A percentile compares a stretch with the other conserved stretches of the same genome.
phyloP scores from a whole-genome alignment of 2,113 vertebrate genomes.

The Coregonus clupeaformis region DNA sequence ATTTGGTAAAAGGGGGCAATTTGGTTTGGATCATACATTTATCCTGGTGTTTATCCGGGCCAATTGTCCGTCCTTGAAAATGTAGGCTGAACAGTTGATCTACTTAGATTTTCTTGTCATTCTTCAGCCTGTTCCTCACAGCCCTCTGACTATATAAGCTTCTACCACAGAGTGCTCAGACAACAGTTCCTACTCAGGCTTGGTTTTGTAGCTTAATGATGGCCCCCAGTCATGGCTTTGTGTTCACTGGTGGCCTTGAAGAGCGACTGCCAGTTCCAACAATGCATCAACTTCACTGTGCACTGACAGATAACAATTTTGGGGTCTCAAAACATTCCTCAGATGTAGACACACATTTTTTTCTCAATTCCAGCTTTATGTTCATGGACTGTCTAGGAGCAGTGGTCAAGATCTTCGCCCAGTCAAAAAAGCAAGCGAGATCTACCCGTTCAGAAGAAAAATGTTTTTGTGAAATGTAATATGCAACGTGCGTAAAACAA shows the following conservation, averaged over 20 bases:
- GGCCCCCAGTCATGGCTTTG: background rate
- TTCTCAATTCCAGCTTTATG: too few relatives aligned
- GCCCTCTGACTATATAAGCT: background rate
- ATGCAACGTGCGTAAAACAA: too few relatives aligned
- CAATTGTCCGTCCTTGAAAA: background rate
- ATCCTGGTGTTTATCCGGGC: background rate
- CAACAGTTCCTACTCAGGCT: background rate
- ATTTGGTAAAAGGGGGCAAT: background rate
- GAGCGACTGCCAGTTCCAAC: background rate
- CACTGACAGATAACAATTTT: background rate
- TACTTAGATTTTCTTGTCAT: background rate
- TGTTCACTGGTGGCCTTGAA: background rate
- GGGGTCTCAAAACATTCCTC: constrained; percentile 22
- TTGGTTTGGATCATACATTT: background rate
- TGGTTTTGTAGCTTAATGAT: constrained; percentile 1
- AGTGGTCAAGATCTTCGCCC: too few relatives aligned
- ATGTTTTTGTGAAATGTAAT: too few relatives aligned
- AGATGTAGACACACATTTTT: too few relatives aligned
- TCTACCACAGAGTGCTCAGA: background rate
- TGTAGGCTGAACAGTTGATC: background rate
- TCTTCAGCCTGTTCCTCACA: background rate
- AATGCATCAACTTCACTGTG: background rate
- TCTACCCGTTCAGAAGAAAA: too few relatives aligned
- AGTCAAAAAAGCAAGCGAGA: too few relatives aligned
- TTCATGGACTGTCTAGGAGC: too few relatives aligned